phyloP scores from a whole-genome alignment of 1,140 invertebrate genomes.

The Halesus radiatus region DNA sequence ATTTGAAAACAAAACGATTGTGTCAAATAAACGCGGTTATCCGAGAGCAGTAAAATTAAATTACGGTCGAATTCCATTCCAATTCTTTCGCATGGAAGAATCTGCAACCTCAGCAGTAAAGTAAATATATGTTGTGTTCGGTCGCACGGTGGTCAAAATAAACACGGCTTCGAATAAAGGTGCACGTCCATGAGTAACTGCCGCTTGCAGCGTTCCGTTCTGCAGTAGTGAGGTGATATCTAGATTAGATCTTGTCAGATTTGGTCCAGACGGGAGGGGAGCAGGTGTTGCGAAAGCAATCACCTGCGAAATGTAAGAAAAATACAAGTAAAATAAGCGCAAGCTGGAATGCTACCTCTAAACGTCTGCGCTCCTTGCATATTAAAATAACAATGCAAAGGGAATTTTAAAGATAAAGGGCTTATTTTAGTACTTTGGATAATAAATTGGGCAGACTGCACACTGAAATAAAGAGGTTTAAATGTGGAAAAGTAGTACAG shows the following conservation, averaged over 20 bases:
- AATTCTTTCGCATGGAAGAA: not conserved
- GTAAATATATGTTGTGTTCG: too few relatives aligned
- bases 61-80: not conserved
- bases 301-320: not conserved
- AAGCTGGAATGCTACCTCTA: not conserved
- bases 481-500: too few relatives aligned
- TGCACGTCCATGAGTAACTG: constrained; percentile 13
- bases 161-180: not conserved
- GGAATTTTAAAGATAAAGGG: not conserved
- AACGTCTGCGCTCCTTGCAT: too few relatives aligned
- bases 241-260: constrained; percentile 28
- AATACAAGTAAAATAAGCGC: not conserved
- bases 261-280: constrained; percentile 8
- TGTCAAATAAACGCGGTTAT: too few relatives aligned
- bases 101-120: not conserved
- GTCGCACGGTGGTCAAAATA: constrained; percentile 17
- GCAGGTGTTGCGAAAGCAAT: constrained; percentile 7
- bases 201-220: not conserved
- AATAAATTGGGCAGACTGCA: not conserved
- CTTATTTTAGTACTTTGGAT: not conserved
- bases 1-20: too few relatives aligned
- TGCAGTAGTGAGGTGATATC: constrained; percentile 24
- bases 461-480: too few relatives aligned
- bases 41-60: too few relatives aligned
- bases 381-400: not conserved